Evolutionary conservation across 2,113 vertebrate genomes (phyloP).

Genomic region (Tonatia bakeri): DNA sequence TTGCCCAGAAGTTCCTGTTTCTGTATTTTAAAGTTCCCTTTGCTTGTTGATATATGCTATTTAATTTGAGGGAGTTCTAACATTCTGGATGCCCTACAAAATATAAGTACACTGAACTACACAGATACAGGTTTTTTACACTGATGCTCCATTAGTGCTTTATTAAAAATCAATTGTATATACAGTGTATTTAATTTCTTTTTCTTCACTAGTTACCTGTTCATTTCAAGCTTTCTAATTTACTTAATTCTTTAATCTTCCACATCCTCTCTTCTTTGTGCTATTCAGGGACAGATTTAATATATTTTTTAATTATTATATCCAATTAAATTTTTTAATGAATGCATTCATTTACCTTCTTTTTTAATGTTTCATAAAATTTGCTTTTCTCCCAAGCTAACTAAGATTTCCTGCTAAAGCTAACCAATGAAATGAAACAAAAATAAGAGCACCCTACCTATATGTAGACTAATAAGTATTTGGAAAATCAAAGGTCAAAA

Average conservation of each 20-base stretch:
- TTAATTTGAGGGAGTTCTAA: neutral
- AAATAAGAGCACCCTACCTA: neutral
- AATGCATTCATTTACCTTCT: constrained; percentile 59
- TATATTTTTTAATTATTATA: constrained; percentile 24
- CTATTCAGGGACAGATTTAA: neutral
- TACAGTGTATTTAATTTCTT: constrained; percentile 48
- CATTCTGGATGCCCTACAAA: neutral
- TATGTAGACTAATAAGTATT: neutral
- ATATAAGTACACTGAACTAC: neutral
- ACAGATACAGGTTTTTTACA: neutral
- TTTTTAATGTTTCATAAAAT: constrained; percentile 59
- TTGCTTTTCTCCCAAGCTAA: constrained; percentile 36
- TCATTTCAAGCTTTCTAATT: constrained; percentile 49
- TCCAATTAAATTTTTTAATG: constrained; percentile 47
- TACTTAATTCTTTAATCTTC: constrained; percentile 47
- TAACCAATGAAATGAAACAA: constrained; percentile 24
- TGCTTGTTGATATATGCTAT: neutral
- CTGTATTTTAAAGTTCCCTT: neutral
- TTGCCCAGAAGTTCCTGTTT: no score
- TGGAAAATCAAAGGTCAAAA: constrained; percentile 16
- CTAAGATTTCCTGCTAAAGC: neutral
- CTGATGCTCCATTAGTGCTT: neutral
- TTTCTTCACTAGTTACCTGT: constrained; percentile 32
- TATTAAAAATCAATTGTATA: constrained; percentile 38
- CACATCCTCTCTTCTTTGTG: neutral